Conservation (phyloP, 2,797 vertebrate species). For the Urosaurus nigricauda region DNA sequence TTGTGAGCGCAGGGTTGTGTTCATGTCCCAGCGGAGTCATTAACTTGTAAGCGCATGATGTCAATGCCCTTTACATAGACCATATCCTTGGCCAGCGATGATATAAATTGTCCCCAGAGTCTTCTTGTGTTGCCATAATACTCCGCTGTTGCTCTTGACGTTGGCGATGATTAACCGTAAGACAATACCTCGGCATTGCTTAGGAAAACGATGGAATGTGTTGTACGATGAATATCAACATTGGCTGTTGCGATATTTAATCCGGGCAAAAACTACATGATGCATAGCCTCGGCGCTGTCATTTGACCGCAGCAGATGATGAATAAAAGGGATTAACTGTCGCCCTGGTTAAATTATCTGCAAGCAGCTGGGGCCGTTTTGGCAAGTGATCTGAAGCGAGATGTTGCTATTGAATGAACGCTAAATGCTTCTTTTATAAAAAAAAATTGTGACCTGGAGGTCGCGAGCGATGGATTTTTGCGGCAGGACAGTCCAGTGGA, state of each 20-base stretch:
- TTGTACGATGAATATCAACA: constrained; percentile 56
- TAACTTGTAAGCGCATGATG: background rate
- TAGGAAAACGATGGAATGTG: constrained; percentile 39
- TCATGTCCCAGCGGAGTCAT: background rate
- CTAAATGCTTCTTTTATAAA: constrained; percentile 57
- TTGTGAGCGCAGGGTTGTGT: background rate
- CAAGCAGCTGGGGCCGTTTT: constrained; percentile 59
- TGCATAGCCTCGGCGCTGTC: constrained; percentile 61
- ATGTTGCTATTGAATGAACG: constrained; percentile 64
- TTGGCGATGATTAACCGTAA: constrained; percentile 58
- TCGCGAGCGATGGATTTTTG: constrained; percentile 57
- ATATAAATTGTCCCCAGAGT: background rate
- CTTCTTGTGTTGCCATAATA: background rate
- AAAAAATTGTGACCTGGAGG: constrained; percentile 67
- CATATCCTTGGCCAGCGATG: background rate
- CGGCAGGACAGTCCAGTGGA: constrained; percentile 47
- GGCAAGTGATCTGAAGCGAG: constrained; percentile 68
- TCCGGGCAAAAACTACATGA: constrained; percentile 61
- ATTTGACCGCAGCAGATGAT: constrained; percentile 65
- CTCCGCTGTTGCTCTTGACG: constrained; percentile 2
- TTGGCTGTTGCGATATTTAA: constrained; percentile 74
- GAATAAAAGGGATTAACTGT: constrained; percentile 69
- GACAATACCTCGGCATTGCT: constrained; percentile 56
- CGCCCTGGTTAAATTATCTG: constrained; percentile 64
- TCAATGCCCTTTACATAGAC: background rate